Evolutionary conservation across 2,888 invertebrate species (phyloP).

Genomic region (Drosophila koepferae): DNA sequence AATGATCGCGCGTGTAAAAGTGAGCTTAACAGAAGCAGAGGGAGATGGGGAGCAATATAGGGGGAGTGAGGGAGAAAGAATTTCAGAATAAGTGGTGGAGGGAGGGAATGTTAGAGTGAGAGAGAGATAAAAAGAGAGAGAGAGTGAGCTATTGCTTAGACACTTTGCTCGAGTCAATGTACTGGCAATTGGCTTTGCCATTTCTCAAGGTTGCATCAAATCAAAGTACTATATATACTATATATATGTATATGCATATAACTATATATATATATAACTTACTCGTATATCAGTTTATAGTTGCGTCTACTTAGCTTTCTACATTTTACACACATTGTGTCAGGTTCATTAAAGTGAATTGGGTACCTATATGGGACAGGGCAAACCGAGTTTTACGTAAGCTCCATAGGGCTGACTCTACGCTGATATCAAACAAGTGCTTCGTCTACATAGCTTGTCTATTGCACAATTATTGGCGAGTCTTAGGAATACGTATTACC

Average conservation of each 20-base stretch:
- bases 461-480: conserved; percentile 21
- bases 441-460: neutral
- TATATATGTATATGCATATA: neutral
- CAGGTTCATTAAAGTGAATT: conserved; percentile 25
- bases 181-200: conserved; percentile 33
- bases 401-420: neutral
- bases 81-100: neutral
- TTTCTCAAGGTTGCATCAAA: conserved; percentile 40
- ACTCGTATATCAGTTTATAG: neutral
- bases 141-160: neutral
- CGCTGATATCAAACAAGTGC: conserved; percentile 23
- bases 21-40: neutral
- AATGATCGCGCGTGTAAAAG: conserved; percentile 38
- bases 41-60: neutral
- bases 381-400: conserved; percentile 38
- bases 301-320: neutral
- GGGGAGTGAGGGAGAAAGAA: neutral
- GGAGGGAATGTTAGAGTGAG: neutral
- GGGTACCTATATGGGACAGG: neutral
- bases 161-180: conserved; percentile 46
- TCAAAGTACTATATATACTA: conserved; percentile 20
- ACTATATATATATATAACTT: neutral
- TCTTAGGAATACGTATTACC: neutral
- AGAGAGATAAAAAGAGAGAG: neutral
- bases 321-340: conserved; percentile 43